Conservation (phyloP, 2,888 invertebrate species). For the Mechanitis mazaeus region DNA sequence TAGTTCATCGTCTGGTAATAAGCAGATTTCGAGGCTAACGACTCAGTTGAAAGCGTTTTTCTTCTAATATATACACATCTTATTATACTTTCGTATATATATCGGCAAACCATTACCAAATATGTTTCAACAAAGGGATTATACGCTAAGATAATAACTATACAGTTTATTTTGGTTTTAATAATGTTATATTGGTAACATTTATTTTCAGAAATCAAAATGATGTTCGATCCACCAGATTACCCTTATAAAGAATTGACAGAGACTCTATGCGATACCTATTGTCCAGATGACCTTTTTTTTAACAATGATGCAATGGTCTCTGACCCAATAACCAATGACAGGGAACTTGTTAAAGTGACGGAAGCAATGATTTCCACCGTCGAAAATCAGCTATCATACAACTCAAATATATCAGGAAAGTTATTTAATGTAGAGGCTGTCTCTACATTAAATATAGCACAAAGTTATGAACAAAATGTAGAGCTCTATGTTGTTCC, state of each 20-base stretch:
- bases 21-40: neutral
- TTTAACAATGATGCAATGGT: slow-evolving; percentile 39
- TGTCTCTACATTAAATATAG: slow-evolving; percentile 31
- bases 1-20: neutral
- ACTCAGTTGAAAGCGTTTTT: neutral
- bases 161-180: too few species aligned
- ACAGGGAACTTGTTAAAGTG: slow-evolving; percentile 37
- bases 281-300: slow-evolving; percentile 53
- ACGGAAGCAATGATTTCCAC: slow-evolving; percentile 42
- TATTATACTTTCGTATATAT: too few species aligned
- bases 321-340: slow-evolving; percentile 24
- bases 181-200: neutral
- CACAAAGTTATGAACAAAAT: slow-evolving; percentile 32
- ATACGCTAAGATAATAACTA: too few species aligned
- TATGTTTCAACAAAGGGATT: too few species aligned
- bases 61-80: too few species aligned
- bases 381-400: slow-evolving; percentile 47
- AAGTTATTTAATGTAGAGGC: slow-evolving; percentile 51
- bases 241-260: slow-evolving; percentile 63
- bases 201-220: slow-evolving; percentile 35
- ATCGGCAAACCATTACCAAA: too few species aligned
- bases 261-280: slow-evolving; percentile 49
- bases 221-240: slow-evolving; percentile 73
- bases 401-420: slow-evolving; percentile 54
- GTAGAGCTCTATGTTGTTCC: slow-evolving; percentile 49